Evolutionary conservation across 2,113 vertebrate genomes (phyloP), one percentile per base, ranked within the genome.

Genomic region (Pomatorhinus ruficollis): DNA sequence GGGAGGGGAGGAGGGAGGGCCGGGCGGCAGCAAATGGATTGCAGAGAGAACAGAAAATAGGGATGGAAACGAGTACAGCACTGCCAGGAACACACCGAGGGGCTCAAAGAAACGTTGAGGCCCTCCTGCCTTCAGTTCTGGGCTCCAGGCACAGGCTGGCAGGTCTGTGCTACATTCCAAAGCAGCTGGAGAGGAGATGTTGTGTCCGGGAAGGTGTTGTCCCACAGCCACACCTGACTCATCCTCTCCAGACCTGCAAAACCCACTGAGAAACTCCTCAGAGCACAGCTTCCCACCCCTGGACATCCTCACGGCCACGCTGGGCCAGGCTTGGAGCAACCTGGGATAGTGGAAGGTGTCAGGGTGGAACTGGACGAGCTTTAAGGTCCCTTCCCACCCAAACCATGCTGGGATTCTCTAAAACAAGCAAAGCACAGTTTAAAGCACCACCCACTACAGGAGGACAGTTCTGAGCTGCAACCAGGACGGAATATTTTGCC

Each of bases 41-140:
- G 84, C 45, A 33, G 76, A 81, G 64, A 37, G 87, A 80, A 81
- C 60, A 94, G 59, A 95, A 95, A 96, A 60, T 4, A 33, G 95
- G 92, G 82, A 56, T 83, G 93, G 96, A 79, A 95, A 96, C 3
- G 39, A 54, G 90, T 0, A 2, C n/a, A 64, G 17, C 31, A 2
- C 20, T 89, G 96, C 93, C 96, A 96, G 79, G 40, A 71, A 6
- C 33, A 9, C 70, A 75, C 40, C 12, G 19, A 93, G 93, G 64
- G 88, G 85, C 65, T 93, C 79, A 37, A 11, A 47, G 64, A 68
- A 86, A 75, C 19, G 15, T 35, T 35, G 69, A 84, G 37, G 35
- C 60, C 68, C 44, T 88, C 71, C 64, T 95, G 64, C 56, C 69
- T 71, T 60, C 27, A 37, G 60, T 8, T 40, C 52, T 70, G 79